Base-by-base conservation (phyloP, 2,888 invertebrate genomes). In the Dasypogon diadema region DNA sequence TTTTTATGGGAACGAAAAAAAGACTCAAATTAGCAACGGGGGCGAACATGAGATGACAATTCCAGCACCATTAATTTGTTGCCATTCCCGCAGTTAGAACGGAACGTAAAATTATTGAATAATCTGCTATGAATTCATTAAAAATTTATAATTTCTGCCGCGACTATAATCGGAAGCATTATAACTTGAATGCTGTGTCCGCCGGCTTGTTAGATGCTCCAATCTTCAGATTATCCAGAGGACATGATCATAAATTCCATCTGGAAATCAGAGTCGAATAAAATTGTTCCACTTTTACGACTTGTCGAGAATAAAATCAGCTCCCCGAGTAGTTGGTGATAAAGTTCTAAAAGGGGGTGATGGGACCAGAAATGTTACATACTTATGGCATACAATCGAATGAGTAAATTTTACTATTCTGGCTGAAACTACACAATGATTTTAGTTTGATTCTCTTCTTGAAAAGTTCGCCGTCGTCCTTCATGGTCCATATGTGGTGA, bases 371-470 rank as follows among this genome's bases (percentile, higher is more conserved):
- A 8, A 22, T 26, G 30, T 70, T 54, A 26, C 54, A 18, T 70
- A 70, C 70, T 70, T 70, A 54, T 54, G 16, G 16, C 18, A 51
- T 70, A 70, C 54, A 70, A 70, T 73, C 42, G 24, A 58, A 46
- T 46, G 56, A 56, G 46, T 58, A 58, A 73, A 73, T 56, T 73
- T 56, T 46, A 73, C 55, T 73, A 56, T 73, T 73, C 58, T 58
- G 56, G 26, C 14, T 56, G 56, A 42, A 74, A 60, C 48, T 74
- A 74, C 18, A 74, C 34, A 48, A 48, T 74, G 74, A 74, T 74
- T 74, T 74, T 48, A 74, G 74, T 74, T 74, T 74, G 48, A 74
- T 74, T 73, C 56, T 58, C 46, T 56, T 73, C 56, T 58, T 73
- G 42, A 42, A 73, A 73, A 56, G 73, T 56, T 56, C 24, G 42